phyloP scores from a whole-genome alignment of 2,888 invertebrate species.

The Serrognathus titanus region DNA sequence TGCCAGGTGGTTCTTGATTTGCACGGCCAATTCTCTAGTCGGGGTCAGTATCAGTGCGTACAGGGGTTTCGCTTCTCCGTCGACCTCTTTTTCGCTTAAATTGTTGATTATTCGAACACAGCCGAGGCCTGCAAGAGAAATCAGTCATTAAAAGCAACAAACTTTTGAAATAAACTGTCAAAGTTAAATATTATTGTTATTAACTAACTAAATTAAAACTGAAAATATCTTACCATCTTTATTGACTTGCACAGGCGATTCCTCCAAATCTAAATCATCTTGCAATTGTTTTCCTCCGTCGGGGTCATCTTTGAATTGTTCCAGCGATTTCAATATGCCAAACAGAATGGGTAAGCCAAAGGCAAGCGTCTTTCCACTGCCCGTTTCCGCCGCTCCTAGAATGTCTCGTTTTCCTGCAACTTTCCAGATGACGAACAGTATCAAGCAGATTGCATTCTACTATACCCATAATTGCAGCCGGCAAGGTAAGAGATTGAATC shows the following conservation, averaged over 20 bases:
- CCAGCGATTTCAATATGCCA: conserved; percentile 67
- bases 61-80: conserved; percentile 54
- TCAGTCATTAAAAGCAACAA: too few relatives aligned
- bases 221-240: conserved; percentile 25
- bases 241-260: conserved; percentile 12
- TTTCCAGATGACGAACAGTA: not conserved
- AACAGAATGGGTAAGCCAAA: conserved; percentile 92
- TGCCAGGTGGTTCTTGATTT: conserved; percentile 82
- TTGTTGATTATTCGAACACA: conserved; percentile 61
- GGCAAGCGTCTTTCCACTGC: conserved; percentile 97
- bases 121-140: conserved; percentile 49
- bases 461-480: conserved; percentile 78
- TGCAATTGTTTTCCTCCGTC: conserved; percentile 15
- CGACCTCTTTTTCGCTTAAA: conserved; percentile 45
- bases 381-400: conserved; percentile 98
- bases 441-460: not conserved
- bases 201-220: not conserved
- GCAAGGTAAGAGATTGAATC: conserved; percentile 79
- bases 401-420: conserved; percentile 74
- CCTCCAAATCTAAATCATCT: conserved; percentile 25
- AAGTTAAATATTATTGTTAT: too few relatives aligned
- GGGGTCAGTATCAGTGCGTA: conserved; percentile 90
- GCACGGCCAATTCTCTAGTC: conserved; percentile 93
- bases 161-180: too few relatives aligned
- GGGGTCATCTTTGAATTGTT: conserved; percentile 19